Base-by-base conservation (phyloP, 2,888 invertebrate species). In the Ypsolopha scabrella region DNA sequence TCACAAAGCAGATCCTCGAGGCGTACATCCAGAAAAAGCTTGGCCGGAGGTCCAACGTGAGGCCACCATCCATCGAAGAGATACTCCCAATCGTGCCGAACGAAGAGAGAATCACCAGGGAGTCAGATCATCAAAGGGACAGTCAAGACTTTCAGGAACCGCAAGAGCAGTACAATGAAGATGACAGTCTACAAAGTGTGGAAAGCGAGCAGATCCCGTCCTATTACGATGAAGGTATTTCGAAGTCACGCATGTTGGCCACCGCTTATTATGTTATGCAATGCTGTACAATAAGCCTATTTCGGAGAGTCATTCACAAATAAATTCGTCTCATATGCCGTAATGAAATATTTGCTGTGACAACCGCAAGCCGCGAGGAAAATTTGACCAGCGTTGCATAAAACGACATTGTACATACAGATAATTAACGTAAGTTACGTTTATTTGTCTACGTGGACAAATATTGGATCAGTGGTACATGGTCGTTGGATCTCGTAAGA, bases 1-100 rank as follows among this genome's bases (percentile, higher is more conserved):
- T 93, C 72, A 93, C 93, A 37, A 90, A 91, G 76, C 92, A 92
- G 83, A 92, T 93, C 59, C 87, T 93, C 58, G 91, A 92, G 67
- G 92, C 91, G 54, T 93, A 89, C 67, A 80, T 93, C 57, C 92
- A 93, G 72, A 89, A 91, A 67, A 89, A 90, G 44, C 70, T 93
- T 45, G 92, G 92, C 51, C 87, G 87, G 58, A 81, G 68, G 66
- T 68, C 69, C 58, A 60, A 74, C 61, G 65, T 89, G 44, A 79
- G 75, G 52, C 80, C 85, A 0, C 92, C 92, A 2, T 90, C 91
- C 0, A 87, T 92, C 39, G 88, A 88, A 55, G 92, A 92, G 55
- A 92, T 92, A 54, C 70, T 91, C 48, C 91, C 91, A 1, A 80
- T 80, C 59, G 83, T 77, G 51, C 73, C 73, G 55, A 60, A 63